Evolutionary conservation across 2,113 vertebrate species (phyloP).

Genomic region (Patagioenas fasciata): DNA sequence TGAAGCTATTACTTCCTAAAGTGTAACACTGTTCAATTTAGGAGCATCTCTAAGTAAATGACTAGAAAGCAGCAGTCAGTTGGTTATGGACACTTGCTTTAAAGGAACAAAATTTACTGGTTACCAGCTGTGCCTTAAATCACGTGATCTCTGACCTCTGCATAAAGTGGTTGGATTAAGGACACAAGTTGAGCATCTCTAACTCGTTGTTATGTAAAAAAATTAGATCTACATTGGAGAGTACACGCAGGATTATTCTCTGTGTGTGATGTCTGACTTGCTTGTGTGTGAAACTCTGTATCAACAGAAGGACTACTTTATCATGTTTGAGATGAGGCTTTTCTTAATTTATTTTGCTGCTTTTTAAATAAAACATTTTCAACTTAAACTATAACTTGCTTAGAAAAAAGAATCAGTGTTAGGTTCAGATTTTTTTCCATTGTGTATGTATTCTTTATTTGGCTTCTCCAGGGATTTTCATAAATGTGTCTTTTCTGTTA

Average conservation of each 20-base stretch:
- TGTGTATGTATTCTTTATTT: neutral
- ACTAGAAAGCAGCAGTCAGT: neutral
- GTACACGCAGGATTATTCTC: neutral
- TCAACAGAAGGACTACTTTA: neutral
- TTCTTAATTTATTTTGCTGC: fast-evolving
- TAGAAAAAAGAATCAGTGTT: neutral
- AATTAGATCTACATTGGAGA: neutral
- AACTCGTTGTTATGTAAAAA: constrained; percentile 12
- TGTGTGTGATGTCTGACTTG: neutral
- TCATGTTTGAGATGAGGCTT: neutral
- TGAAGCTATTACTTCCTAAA: neutral
- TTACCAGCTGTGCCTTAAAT: constrained; percentile 3
- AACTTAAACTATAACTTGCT: neutral
- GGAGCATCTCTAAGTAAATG: neutral
- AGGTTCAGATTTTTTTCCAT: neutral
- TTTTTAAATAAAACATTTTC: neutral
- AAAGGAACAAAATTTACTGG: neutral
- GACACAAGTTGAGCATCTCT: constrained; percentile 14
- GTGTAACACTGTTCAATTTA: neutral
- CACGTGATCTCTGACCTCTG: neutral
- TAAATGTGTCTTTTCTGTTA: neutral
- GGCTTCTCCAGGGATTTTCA: neutral
- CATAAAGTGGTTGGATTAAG: constrained; percentile 17
- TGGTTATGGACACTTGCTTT: neutral
- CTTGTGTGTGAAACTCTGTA: neutral